These are phyloP conservation scores for Spatula versicolor DNA, from an alignment of 2,797 vertebrate genomes.

Conservation along the genomic window DNA sequence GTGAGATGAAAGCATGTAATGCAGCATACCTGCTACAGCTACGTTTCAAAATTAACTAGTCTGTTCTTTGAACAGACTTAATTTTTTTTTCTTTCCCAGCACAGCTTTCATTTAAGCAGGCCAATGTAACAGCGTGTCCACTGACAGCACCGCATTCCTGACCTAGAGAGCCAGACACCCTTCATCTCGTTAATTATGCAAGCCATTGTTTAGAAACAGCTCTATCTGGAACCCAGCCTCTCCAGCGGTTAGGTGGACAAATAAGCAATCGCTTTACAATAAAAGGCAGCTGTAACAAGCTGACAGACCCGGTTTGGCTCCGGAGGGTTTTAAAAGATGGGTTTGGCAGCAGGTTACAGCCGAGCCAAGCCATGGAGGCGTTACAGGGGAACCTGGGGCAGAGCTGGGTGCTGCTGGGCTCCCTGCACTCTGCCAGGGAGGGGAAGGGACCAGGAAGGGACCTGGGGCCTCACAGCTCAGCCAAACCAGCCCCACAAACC, in stretches of 20 bases:
- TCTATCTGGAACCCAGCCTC: fast-evolving
- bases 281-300: background rate
- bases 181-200: background rate
- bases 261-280: background rate
- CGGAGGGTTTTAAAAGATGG: background rate
- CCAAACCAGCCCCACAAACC: background rate
- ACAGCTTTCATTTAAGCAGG: background rate
- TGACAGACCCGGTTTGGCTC: fast-evolving
- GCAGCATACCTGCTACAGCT: background rate
- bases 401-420: background rate
- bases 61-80: background rate
- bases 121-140: fast-evolving
- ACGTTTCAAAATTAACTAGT: background rate
- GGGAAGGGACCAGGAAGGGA: too few species aligned
- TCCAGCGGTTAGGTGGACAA: fast-evolving
- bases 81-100: background rate
- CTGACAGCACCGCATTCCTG: background rate
- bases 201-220: background rate
- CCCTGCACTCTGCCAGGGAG: background rate
- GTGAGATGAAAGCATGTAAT: background rate
- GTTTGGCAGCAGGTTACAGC: fast-evolving
- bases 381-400: too few species aligned
- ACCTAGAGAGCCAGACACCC: background rate
- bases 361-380: background rate
- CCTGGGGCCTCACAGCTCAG: too few species aligned